Evolutionary conservation across 2,113 vertebrate species (phyloP).

Genomic region (Leucopternis melanops): DNA sequence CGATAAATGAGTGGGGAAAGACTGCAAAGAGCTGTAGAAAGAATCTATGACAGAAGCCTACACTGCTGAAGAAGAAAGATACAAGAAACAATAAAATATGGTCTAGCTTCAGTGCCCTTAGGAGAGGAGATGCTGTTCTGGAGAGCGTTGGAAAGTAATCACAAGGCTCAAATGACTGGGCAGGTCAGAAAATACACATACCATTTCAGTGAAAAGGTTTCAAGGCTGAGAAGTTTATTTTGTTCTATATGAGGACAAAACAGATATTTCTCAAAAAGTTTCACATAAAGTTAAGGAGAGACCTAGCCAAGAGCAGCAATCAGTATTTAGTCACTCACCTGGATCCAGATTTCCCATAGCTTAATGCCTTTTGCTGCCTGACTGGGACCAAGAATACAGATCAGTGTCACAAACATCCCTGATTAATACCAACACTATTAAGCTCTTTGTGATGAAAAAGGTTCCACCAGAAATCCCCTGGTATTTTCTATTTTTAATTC

Average conservation of each 20-base stretch:
- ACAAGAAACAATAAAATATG: not conserved
- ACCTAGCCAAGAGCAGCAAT: not conserved
- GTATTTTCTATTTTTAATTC: not conserved
- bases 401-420: not conserved
- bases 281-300: not conserved
- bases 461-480: not conserved
- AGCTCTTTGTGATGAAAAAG: not conserved
- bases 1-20: not conserved
- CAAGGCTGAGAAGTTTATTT: not conserved
- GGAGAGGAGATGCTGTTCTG: not conserved
- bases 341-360: not conserved
- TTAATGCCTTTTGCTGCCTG: not conserved
- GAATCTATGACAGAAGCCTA: not conserved
- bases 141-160: not conserved
- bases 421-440: not conserved
- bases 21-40: not conserved
- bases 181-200: not conserved
- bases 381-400: not conserved
- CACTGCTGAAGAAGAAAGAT: not conserved
- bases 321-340: not conserved
- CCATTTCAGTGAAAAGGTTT: not conserved
- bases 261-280: not conserved
- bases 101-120: not conserved
- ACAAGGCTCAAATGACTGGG: not conserved
- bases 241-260: not conserved